Evolutionary conservation across 2,888 invertebrate species (phyloP).

Genomic region (Chaetogeoica ovagalla): DNA sequence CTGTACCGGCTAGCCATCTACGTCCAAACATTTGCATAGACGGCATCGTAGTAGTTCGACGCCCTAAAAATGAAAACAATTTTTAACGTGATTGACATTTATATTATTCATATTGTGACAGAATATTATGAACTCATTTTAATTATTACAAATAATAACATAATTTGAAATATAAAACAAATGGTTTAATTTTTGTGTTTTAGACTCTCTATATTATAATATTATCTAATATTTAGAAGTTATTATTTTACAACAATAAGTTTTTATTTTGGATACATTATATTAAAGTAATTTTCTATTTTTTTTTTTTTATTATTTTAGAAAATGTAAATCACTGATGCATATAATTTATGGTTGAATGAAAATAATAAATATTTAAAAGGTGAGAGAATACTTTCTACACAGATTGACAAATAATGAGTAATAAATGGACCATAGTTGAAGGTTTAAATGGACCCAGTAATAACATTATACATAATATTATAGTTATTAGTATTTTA

Average conservation of each 20-base stretch:
- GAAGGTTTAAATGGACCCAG: too few relatives aligned
- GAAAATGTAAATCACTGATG: slow-evolving; percentile 1
- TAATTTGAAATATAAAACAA: neutral
- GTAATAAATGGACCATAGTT: neutral
- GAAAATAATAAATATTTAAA: slow-evolving; percentile 13
- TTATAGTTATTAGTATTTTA: too few relatives aligned
- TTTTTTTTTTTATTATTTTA: neutral
- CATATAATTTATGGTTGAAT: slow-evolving; percentile 4
- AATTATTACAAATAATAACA: too few relatives aligned
- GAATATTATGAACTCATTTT: too few relatives aligned
- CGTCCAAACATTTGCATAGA: slow-evolving; percentile 83
- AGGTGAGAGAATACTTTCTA: slow-evolving; percentile 12
- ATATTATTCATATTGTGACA: too few relatives aligned
- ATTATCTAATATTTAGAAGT: neutral
- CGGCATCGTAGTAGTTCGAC: slow-evolving; percentile 68
- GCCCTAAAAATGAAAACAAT: slow-evolving; percentile 30
- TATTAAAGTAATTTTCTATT: too few relatives aligned
- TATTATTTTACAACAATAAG: neutral
- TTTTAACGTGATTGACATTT: too few relatives aligned
- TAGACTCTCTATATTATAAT: neutral
- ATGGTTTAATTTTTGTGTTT: neutral
- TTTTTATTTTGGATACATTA: neutral
- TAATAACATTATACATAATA: too few relatives aligned
- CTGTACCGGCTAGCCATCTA: slow-evolving; percentile 88
- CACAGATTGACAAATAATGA: neutral